Conservation (phyloP, 2,113 vertebrate species). For the Clinocottus analis region DNA sequence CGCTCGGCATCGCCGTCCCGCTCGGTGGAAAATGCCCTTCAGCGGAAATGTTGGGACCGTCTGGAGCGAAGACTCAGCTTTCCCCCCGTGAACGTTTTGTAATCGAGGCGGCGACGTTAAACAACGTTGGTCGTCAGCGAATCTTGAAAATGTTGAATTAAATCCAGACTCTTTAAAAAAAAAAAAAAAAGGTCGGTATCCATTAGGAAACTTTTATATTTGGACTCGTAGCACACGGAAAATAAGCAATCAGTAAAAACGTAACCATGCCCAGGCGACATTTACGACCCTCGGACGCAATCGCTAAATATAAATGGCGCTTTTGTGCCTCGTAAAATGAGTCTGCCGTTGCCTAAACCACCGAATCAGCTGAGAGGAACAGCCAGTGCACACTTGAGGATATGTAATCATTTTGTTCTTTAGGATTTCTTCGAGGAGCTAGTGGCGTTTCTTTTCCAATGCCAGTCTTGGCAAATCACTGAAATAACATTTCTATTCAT, state of each 20-base stretch:
- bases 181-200: conserved; percentile 18
- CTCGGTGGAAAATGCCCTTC: conserved; percentile 24
- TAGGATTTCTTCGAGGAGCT: conserved; percentile 43
- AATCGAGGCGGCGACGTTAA: conserved; percentile 2
- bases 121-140: conserved; percentile 34
- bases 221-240: conserved; percentile 1
- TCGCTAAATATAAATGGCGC: conserved; percentile 53
- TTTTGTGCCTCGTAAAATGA: conserved; percentile 47
- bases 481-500: conserved; percentile 65
- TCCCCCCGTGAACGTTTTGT: conserved; percentile 21
- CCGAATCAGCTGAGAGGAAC: conserved; percentile 46
- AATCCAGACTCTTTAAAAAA: not conserved
- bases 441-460: conserved; percentile 34
- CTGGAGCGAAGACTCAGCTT: not conserved
- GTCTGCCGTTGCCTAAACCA: conserved; percentile 42
- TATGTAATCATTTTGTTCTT: conserved; percentile 57
- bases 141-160: conserved; percentile 25
- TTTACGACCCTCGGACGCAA: conserved; percentile 33
- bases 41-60: conserved; percentile 19
- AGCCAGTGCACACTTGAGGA: conserved; percentile 41
- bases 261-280: conserved; percentile 20
- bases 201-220: conserved; percentile 26
- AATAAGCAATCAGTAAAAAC: conserved; percentile 19
- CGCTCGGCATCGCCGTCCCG: not conserved
- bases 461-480: conserved; percentile 41